A percentile compares a stretch with the other conserved stretches of the same genome.
Conservation (phyloP, 2,888 invertebrate genomes). For the Campoplex nolae region DNA sequence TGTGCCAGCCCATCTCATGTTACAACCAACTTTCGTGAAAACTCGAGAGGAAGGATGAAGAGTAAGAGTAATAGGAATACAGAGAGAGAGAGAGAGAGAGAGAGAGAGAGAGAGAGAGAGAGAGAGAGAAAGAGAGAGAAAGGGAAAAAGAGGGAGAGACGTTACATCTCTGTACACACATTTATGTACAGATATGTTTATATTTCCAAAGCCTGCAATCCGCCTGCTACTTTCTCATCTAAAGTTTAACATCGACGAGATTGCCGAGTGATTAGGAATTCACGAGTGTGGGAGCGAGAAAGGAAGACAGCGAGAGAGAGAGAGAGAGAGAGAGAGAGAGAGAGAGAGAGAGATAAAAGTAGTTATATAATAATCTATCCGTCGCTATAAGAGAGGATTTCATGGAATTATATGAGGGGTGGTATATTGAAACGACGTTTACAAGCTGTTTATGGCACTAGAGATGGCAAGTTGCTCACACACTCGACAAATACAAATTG, state of each 20-base stretch:
- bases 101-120: slow-evolving; percentile 32
- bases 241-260: slow-evolving; percentile 59
- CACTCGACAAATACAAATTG: not conserved
- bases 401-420: not conserved
- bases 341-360: not conserved
- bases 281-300: slow-evolving; percentile 44
- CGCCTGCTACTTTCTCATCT: slow-evolving; percentile 37
- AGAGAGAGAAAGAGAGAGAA: slow-evolving; percentile 31
- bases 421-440: slow-evolving; percentile 6
- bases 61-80: slow-evolving; percentile 34
- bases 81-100: slow-evolving; percentile 7
- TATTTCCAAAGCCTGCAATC: slow-evolving; percentile 33
- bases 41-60: slow-evolving; percentile 34
- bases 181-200: not conserved
- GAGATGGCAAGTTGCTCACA: not conserved
- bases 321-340: not conserved
- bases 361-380: slow-evolving; percentile 24
- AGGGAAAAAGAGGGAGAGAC: not conserved
- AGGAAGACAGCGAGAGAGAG: not conserved
- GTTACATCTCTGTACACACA: slow-evolving; percentile 4
- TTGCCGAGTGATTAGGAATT: slow-evolving; percentile 63
- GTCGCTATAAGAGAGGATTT: slow-evolving; percentile 4
- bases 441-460: not conserved
- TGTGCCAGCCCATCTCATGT: slow-evolving; percentile 50
- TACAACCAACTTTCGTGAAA: slow-evolving; percentile 62